A percentile compares a stretch with the other conserved stretches of the same genome.
Evolutionary conservation across 2,888 invertebrate species (phyloP).

Genomic region (Euspilapteryx auroguttella): DNA sequence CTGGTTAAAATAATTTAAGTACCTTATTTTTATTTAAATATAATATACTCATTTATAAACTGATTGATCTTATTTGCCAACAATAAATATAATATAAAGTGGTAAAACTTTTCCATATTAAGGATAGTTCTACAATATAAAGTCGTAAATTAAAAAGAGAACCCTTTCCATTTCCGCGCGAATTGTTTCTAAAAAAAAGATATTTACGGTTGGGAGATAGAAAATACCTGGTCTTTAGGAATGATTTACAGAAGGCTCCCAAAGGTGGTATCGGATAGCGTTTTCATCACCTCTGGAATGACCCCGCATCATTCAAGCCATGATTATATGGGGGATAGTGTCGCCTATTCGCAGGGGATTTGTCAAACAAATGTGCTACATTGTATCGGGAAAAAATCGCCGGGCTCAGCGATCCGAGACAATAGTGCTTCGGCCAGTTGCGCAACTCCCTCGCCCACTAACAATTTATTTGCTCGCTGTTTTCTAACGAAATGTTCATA

Average conservation of each 20-base stretch:
- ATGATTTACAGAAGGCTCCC: slow-evolving; percentile 46
- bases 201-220: slow-evolving; percentile 20
- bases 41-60: no score
- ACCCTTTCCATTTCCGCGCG: neutral
- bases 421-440: no score
- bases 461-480: no score
- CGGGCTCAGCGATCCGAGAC: slow-evolving; percentile 32
- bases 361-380: slow-evolving; percentile 57
- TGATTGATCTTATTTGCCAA: no score
- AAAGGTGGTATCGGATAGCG: slow-evolving; percentile 34
- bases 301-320: slow-evolving; percentile 52
- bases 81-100: no score
- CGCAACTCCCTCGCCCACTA: no score
- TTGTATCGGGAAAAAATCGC: slow-evolving; percentile 55
- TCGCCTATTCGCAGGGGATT: slow-evolving; percentile 50
- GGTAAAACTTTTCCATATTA: no score
- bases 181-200: slow-evolving; percentile 21
- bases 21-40: no score
- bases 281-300: slow-evolving; percentile 55
- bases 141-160: neutral
- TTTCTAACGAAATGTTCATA: no score
- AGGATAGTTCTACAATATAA: no score
- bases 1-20: no score
- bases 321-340: slow-evolving; percentile 42
- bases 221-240: slow-evolving; percentile 31